phyloP scores from a whole-genome alignment of 2,113 vertebrate genomes.

The Notothenia rossii region DNA sequence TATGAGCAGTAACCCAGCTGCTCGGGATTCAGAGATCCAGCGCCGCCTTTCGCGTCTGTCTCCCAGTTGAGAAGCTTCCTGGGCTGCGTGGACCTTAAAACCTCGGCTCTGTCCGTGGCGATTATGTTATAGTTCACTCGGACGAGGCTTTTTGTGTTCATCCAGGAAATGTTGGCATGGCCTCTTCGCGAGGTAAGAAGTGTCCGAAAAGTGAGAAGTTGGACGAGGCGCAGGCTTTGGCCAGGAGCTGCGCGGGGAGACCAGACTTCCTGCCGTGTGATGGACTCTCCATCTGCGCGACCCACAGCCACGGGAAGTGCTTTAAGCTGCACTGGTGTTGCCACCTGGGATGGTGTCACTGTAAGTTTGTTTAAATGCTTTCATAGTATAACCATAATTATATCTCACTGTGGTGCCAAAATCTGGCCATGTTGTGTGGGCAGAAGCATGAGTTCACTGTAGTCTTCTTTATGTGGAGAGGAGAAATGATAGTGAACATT shows the following conservation, averaged over 20 bases:
- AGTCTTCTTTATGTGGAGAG: neutral
- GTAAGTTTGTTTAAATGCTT: constrained; percentile 85
- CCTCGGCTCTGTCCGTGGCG: constrained; percentile 32
- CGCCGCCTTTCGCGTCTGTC: constrained; percentile 23
- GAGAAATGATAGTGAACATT: neutral
- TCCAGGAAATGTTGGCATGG: constrained; percentile 81
- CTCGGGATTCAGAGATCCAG: constrained; percentile 38
- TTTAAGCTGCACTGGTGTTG: constrained; percentile 99
- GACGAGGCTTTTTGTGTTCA: constrained; percentile 34
- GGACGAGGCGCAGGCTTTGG: constrained; percentile 96
- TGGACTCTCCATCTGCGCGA: constrained; percentile 96
- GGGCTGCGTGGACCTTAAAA: constrained; percentile 51
- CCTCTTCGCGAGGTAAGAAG: constrained; percentile 85
- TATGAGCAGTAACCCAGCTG: constrained; percentile 23
- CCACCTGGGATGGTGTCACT: constrained; percentile 99
- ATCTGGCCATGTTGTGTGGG: neutral
- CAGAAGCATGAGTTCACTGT: neutral
- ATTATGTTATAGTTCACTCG: constrained; percentile 58
- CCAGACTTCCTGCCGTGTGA: constrained; percentile 99
- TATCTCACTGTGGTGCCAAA: neutral
- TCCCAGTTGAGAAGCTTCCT: constrained; percentile 37
- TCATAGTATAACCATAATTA: neutral
- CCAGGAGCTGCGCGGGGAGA: constrained; percentile 95
- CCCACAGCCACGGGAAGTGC: constrained; percentile 98
- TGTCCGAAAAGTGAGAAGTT: constrained; percentile 91